Conservation (phyloP, 2,113 vertebrate genomes). For the Struthidea cinerea region DNA sequence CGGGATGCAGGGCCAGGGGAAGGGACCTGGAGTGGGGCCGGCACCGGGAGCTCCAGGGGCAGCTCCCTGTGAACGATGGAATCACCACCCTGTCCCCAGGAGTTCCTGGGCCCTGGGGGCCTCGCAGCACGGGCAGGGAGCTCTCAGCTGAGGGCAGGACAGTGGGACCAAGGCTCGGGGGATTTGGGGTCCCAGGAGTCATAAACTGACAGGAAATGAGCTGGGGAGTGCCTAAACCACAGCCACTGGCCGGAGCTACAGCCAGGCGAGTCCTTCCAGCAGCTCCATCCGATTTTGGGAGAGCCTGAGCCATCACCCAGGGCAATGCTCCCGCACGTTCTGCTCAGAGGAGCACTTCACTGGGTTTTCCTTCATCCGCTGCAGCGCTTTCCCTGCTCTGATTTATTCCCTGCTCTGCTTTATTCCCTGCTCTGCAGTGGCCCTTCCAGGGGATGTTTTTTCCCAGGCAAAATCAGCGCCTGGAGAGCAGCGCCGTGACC, state of each 20-base stretch:
- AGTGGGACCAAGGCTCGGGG: background rate
- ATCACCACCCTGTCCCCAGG: rapidly evolving
- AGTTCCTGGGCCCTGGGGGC: rapidly evolving
- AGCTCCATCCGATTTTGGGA: background rate
- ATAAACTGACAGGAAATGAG: background rate
- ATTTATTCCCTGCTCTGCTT: background rate
- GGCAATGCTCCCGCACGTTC: background rate
- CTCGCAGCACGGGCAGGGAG: rapidly evolving
- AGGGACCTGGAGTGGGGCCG: background rate
- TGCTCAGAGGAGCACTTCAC: background rate
- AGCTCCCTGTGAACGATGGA: rapidly evolving
- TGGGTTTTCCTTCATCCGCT: background rate
- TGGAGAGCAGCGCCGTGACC: background rate
- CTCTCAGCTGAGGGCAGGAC: background rate
- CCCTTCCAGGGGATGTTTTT: background rate
- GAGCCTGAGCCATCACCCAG: background rate
- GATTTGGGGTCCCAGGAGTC: background rate
- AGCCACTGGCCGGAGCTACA: background rate
- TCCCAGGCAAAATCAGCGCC: background rate
- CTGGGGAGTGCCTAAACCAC: background rate
- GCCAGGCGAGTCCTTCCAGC: background rate
- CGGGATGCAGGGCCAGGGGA: background rate
- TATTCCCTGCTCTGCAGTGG: background rate
- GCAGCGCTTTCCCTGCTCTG: background rate
- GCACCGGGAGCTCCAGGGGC: background rate